phyloP scores from a whole-genome alignment of 2,797 vertebrate genomes.

The Dendrocincla tyrannina region DNA sequence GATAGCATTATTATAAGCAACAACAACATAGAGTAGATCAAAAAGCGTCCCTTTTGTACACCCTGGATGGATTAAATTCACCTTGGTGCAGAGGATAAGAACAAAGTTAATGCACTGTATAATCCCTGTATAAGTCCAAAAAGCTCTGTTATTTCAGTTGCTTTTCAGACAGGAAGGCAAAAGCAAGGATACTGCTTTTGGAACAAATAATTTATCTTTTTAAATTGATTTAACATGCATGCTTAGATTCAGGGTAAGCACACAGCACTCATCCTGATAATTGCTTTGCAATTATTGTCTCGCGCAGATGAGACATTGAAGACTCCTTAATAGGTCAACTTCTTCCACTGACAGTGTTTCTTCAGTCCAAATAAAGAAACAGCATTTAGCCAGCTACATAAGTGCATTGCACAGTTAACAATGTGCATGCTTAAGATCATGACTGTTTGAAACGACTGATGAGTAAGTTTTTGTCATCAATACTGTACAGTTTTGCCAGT shows the following conservation, averaged over 20 bases:
- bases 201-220: conserved; percentile 1
- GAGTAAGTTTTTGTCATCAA: neutral
- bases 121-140: conserved; percentile 6
- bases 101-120: neutral
- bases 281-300: neutral
- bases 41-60: neutral
- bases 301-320: neutral
- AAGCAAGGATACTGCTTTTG: neutral
- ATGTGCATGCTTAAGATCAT: neutral
- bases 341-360: neutral
- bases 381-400: neutral
- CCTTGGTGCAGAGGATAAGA: conserved; percentile 7
- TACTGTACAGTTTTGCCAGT: neutral
- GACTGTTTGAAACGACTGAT: neutral
- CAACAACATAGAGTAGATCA: neutral
- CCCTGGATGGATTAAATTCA: conserved; percentile 11
- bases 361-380: neutral
- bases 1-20: neutral
- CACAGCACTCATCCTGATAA: neutral
- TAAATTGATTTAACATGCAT: neutral
- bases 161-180: neutral
- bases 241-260: neutral
- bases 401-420: neutral
- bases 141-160: neutral
- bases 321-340: neutral